Base-by-base conservation (phyloP, 2,888 invertebrate genomes). In the Rhamphomyia laevipes region DNA sequence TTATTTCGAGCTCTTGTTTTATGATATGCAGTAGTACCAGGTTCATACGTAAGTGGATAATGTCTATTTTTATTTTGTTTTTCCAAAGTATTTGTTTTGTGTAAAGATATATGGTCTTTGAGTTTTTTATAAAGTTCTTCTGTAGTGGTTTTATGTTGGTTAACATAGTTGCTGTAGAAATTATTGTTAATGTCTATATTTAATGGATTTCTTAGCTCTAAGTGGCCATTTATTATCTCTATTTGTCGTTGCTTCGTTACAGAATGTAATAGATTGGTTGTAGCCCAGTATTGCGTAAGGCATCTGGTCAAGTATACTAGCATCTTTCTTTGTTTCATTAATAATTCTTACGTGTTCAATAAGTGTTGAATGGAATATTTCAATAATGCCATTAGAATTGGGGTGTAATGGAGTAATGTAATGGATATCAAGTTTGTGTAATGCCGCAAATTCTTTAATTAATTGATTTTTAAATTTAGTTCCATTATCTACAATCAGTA, bases 41-140 rank as follows among this genome's bases (percentile, higher is more conserved):
- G 31, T 13, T 46, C 31, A 30, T 50, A 50, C 15, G 15, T 40
- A 5, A 43, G 12, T 18, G 50, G 40, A 13, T 43, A 12, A 27
- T 49, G 43, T 41, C 49, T 49, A n/a, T 37, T 46, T 37, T 46
- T 42, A 49, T 46, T 49, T 18, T 30, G 43, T 15, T 46, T 49
- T 43, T 46, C 45, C 37, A 49, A 35, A 18, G 37, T 33, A 5
- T 4, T 33, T 33, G 33, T 33, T 33, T 33, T 33, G 11, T 11
- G 21, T 21, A 21, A 21, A 4, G 21, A 21, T 21, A 21, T 21
- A 21, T 21, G 5, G 5, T 21, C 3, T 4, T 21, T 4, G 5
- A 4, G 21, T 21, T 4, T 21, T 21, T 5, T n/a, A n/a, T n/a
- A n/a, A n/a, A n/a, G n/a, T n/a, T n/a, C n/a, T n/a, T n/a, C n/a